Base-by-base conservation (phyloP, 2,797 vertebrate genomes). In the Mormyrops boulengeri region DNA sequence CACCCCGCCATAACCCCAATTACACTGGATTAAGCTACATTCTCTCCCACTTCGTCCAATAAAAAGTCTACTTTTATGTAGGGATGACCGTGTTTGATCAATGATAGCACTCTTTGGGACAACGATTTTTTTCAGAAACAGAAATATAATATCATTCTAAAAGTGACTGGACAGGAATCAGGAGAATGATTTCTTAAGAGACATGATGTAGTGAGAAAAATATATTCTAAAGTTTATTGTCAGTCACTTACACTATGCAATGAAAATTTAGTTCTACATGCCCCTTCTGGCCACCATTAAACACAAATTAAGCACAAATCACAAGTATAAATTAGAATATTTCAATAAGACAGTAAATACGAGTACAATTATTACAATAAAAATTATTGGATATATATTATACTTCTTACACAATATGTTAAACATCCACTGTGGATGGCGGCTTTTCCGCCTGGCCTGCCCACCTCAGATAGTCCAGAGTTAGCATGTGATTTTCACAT, bases 1-100 rank as follows among this genome's bases (percentile, higher is more conserved):
- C 77, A 73, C 86, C 87, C 87, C 89, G 88, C 90, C 91, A 90
- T 52, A 47, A 52, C 49, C 82, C 49, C 49, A 85, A 85, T 85
- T 85, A 85, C 53, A 52, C 26, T 34, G 53, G 53, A 60, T 87
- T 30, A 34, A 52, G 84, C 84, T 7, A 26, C 47, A 50, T 87
- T 87, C 30, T 57, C 30, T n/a, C 12, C 85, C 50, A 2, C 55
- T 57, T 55, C 50, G 57, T 57, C 26, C 22, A 34, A 34, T 87
- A 14, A 41, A 57, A 34, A 57, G 53, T 9, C 53, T 22, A 38
- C 85, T 30, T 38, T 44, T 57, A 19, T 22, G 47, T 17, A 1
- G 2, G 38, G 60, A 87, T 19, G 17, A 19, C 11, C 17, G 3
- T 57, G 26, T 22, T 11, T 53, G 22, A 50, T 86, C 84, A 17